These are phyloP conservation scores for Procavia capensis DNA, from an alignment of 2,113 vertebrate species.

Conservation along the genomic window DNA sequence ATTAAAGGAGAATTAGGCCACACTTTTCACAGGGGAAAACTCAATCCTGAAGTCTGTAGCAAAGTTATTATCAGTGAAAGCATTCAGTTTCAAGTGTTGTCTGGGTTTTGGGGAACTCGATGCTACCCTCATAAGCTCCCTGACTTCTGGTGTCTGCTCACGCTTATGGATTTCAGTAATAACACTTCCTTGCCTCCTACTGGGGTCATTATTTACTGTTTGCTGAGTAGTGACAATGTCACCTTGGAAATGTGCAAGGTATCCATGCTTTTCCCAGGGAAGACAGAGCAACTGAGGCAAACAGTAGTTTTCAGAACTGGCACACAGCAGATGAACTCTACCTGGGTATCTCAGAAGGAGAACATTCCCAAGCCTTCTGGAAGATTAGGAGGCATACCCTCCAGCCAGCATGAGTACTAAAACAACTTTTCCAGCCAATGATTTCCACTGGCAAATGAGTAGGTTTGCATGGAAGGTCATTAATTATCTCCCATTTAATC, in stretches of 20 bases:
- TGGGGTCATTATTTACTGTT: too few relatives aligned
- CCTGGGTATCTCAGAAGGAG: background rate
- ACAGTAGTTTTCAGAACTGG: too few relatives aligned
- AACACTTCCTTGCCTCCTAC: fast-evolving
- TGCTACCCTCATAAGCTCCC: background rate
- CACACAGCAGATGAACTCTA: background rate
- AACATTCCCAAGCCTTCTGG: background rate
- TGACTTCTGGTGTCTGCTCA: background rate
- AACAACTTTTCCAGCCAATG: background rate
- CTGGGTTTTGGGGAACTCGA: background rate
- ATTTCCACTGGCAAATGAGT: conserved; percentile 55
- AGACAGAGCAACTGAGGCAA: fast-evolving
- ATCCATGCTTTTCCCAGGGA: fast-evolving
- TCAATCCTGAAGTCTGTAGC: background rate
- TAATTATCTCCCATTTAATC: conserved; percentile 73
- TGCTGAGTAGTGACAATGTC: background rate
- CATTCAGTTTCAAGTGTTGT: background rate
- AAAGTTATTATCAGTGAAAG: background rate
- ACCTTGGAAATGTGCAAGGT: too few relatives aligned
- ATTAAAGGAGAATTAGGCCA: background rate
- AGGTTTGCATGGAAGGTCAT: conserved; percentile 52
- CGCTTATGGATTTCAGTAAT: fast-evolving
- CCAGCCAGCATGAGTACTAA: fast-evolving
- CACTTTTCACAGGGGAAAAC: background rate
- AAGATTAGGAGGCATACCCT: background rate